Evolutionary conservation across 2,888 invertebrate genomes (phyloP).

Genomic region (Oscheius myriophilus): DNA sequence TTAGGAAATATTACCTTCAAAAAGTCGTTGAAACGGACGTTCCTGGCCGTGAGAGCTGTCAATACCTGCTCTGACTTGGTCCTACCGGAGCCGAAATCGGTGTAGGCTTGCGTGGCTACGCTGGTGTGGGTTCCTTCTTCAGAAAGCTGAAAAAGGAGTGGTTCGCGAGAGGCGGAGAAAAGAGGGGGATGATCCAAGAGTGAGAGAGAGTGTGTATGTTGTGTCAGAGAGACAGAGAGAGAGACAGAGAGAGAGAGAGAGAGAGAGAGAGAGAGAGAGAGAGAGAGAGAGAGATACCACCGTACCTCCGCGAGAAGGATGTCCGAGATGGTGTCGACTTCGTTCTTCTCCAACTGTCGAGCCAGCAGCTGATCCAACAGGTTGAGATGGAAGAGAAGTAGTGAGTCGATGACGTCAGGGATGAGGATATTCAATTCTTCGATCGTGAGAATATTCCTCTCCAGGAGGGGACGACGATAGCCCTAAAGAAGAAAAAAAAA

Average conservation of each 20-base stretch:
- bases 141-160: constrained; percentile 31
- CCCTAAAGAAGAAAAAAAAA: constrained; percentile 30
- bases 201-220: no score
- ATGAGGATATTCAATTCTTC: constrained; percentile 50
- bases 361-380: constrained; percentile 58
- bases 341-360: constrained; percentile 43
- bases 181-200: no score
- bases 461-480: constrained; percentile 50
- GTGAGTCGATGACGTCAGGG: constrained; percentile 67
- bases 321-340: constrained; percentile 63
- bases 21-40: constrained; percentile 47
- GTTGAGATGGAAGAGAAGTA: constrained; percentile 65
- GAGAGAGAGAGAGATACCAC: no score
- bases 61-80: constrained; percentile 45
- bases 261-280: no score
- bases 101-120: constrained; percentile 50
- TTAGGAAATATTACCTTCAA: constrained; percentile 32
- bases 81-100: constrained; percentile 51
- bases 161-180: no score
- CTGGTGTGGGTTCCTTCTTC: constrained; percentile 30
- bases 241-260: no score
- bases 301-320: constrained; percentile 70
- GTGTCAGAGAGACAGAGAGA: no score
- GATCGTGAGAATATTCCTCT: constrained; percentile 44
- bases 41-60: constrained; percentile 39